Evolutionary conservation across 2,888 invertebrate genomes (phyloP).

Genomic region (Quadriops clusia): DNA sequence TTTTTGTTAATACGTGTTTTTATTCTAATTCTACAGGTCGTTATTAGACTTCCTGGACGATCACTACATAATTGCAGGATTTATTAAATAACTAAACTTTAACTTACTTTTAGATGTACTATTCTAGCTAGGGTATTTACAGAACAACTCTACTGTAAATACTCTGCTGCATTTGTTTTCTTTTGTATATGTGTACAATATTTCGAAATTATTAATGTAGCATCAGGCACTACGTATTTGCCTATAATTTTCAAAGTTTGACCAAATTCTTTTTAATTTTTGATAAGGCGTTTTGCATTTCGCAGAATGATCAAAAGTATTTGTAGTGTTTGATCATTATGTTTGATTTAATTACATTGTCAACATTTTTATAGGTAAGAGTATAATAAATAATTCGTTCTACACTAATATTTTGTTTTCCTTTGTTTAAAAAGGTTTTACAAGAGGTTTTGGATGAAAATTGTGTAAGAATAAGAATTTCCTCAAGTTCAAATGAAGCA

Average conservation of each 20-base stretch:
- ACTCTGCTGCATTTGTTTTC: constrained; percentile 14
- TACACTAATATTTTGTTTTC: constrained; percentile 56
- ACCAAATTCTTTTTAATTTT: too few species aligned
- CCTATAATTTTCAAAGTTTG: constrained; percentile 12
- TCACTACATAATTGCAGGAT: constrained; percentile 16
- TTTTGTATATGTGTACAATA: constrained; percentile 8
- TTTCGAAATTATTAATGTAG: constrained; percentile 10
- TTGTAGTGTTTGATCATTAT: too few species aligned
- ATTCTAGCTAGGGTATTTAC: too few species aligned
- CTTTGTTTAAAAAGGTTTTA: constrained; percentile 73
- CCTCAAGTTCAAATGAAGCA: constrained; percentile 17
- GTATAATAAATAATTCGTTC: constrained; percentile 22
- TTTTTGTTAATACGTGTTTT: constrained; percentile 23
- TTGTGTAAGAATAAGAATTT: constrained; percentile 23
- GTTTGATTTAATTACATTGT: too few species aligned
- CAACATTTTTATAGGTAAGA: constrained; percentile 23
- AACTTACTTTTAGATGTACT: too few species aligned
- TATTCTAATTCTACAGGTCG: constrained; percentile 33
- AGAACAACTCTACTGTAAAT: too few species aligned
- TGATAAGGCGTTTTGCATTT: too few species aligned
- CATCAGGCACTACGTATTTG: constrained; percentile 7
- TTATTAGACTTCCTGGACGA: constrained; percentile 22
- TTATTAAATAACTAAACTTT: constrained; percentile 13
- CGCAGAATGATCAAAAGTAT: too few species aligned
- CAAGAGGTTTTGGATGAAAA: constrained; percentile 74